A percentile compares a stretch with the other conserved stretches of the same genome.
These are phyloP conservation scores for Microtus montanus DNA, from an alignment of 2,113 vertebrate species.

Conservation along the genomic window DNA sequence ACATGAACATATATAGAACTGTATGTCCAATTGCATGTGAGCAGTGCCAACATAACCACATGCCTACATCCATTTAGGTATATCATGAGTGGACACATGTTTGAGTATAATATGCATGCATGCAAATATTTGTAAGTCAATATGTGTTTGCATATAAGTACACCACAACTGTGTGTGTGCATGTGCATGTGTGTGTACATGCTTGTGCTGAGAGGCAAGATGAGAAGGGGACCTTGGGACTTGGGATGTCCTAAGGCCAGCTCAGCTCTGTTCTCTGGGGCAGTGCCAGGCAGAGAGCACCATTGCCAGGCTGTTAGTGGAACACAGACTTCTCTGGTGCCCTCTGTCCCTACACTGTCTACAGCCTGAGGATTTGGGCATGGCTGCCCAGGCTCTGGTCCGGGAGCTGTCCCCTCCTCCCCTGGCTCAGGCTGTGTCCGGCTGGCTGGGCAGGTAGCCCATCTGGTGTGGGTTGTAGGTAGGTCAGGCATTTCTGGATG, in stretches of 20 bases:
- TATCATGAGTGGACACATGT: background rate
- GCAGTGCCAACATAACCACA: background rate
- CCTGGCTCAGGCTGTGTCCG: conserved; percentile 26
- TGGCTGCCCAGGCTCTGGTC: background rate
- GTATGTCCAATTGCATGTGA: background rate
- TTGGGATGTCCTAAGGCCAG: background rate
- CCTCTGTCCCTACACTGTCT: background rate
- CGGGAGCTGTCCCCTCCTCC: conserved; percentile 14
- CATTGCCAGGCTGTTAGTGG: background rate
- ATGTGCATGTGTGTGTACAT: accelerated
- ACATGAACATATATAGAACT: background rate
- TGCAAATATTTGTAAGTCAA: background rate
- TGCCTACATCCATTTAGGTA: background rate
- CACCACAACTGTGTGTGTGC: accelerated
- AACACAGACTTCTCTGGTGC: background rate
- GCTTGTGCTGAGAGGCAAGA: background rate
- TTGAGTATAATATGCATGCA: background rate
- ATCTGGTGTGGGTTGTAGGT: conserved; percentile 74
- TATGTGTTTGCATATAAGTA: accelerated
- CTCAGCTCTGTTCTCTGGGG: background rate
- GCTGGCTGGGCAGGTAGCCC: conserved; percentile 46
- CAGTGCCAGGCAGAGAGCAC: background rate
- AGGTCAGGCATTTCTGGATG: conserved; percentile 63
- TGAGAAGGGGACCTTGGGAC: background rate
- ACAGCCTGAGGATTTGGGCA: background rate